Base-by-base conservation (phyloP, 2,113 vertebrate species). In the Acrocephalus kingi region DNA sequence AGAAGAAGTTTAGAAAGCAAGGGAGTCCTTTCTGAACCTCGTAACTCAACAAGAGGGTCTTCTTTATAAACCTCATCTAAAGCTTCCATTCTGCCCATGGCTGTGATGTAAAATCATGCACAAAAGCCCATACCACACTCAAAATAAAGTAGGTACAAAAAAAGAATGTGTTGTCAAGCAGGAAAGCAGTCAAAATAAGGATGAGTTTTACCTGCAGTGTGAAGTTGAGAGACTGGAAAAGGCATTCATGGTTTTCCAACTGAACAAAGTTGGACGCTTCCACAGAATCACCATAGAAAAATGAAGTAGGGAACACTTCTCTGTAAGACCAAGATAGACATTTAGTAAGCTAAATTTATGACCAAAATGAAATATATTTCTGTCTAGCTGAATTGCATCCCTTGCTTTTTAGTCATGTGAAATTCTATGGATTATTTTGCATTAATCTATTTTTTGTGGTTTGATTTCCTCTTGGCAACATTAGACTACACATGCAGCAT, bases 161-260 rank as follows among this genome's bases (percentile, higher is more conserved):
- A 13, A 61, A 49, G 62, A 82, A 86, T 8, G 10, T 41, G 48
- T 41, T 62, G 43, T 52, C 43, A 81, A 73, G 37, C 35, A 89
- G 23, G 3, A 74, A 52, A 88, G 23, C 18, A 68, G 24, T 62
- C 35, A 68, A 79, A 74, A 48, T 46, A 84, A 71, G 30, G 9
- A 46, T 33, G 54, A 72, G 17, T 80, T 80, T 92, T 98, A 99
- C 99, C 99, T 99, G 99, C 83, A 99, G 98, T 9, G 99, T 99
- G 94, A 99, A 95, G 95, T 99, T 99, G 66, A 99, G 98, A 49
- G 99, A 98, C 95, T 99, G 99, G 93, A 99, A 99, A 93, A 98
- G 97, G 84, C 99, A 99, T 76, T 99, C 98, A 54, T 98, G 97
- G 90, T 99, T 98, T 35, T 99, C 98, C 77, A 99, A 58, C 81